Base-by-base conservation (phyloP, 30 jellyfish, hydroid and myxozoan genomes). In the Haliclystus octoradiatus region DNA sequence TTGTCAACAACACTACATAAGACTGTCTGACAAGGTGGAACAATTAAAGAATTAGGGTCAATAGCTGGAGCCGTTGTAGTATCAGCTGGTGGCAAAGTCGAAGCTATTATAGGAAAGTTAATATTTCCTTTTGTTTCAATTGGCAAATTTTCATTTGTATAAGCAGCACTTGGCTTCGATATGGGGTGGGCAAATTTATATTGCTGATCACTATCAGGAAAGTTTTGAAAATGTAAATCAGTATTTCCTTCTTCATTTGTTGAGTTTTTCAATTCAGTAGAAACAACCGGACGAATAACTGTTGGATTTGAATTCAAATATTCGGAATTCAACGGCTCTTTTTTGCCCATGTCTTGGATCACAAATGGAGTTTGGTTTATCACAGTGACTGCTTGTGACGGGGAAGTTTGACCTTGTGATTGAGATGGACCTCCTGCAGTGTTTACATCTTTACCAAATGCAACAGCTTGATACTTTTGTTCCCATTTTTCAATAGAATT, bases 231-330 rank as follows among this genome's bases (percentile, higher is more conserved):
- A 9, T 5, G 19, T 5, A 19, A 40, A 1, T 2, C 74, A 53
- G 34, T 28, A 22, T 30, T 40, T 28, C 73, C 71, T 70, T 49
- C 72, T 19, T n/a, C n/a, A n/a, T n/a, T n/a, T n/a, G n/a, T n/a
- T n/a, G n/a, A n/a, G n/a, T n/a, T n/a, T n/a, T n/a, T n/a, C n/a
- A n/a, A n/a, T n/a, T n/a, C n/a, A n/a, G n/a, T n/a, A n/a, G n/a
- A n/a, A n/a, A n/a, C n/a, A n/a, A n/a, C n/a, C n/a, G n/a, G n/a
- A n/a, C n/a, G n/a, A n/a, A n/a, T n/a, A n/a, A n/a, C n/a, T n/a
- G n/a, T n/a, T n/a, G n/a, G n/a, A n/a, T n/a, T n/a, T n/a, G n/a
- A n/a, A n/a, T n/a, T n/a, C n/a, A n/a, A n/a, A n/a, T n/a, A n/a
- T n/a, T n/a, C n/a, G n/a, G n/a, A n/a, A n/a, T n/a, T n/a, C n/a